Percentiles rank a stretch among this genome's conserved stretches.
These are phyloP conservation scores for Gorsachius goisagi DNA, from an alignment of 2,113 vertebrate genomes.

Conservation along the genomic window DNA sequence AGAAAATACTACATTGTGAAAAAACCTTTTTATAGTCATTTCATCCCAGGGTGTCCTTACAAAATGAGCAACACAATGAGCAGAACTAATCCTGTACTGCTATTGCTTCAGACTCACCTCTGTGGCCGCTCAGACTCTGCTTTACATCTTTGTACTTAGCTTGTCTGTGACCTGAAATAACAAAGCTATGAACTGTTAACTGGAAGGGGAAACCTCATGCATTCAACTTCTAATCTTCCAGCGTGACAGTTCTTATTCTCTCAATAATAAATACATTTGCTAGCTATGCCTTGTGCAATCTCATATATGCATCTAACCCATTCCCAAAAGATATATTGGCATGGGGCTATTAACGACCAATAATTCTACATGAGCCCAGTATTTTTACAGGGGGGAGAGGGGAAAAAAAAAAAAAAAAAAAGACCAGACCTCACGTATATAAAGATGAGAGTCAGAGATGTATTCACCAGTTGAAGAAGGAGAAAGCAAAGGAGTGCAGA, in stretches of 20 bases:
- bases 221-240: conserved; percentile 19
- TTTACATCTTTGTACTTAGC: background rate
- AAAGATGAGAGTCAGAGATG: background rate
- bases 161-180: conserved; percentile 37
- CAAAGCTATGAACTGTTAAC: conserved; percentile 24
- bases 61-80: background rate
- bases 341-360: background rate
- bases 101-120: background rate
- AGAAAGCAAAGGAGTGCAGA: background rate
- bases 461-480: background rate
- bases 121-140: background rate
- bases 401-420: background rate
- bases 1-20: background rate
- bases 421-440: background rate
- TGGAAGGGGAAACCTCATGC: background rate
- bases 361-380: background rate
- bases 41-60: background rate
- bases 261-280: conserved; percentile 39
- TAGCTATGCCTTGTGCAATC: background rate
- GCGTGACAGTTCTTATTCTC: background rate
- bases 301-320: background rate
- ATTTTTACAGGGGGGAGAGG: background rate
- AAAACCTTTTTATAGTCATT: background rate
- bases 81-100: background rate
- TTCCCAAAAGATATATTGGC: background rate